A percentile compares a stretch with the other conserved stretches of the same genome.
Conservation (phyloP, 2,888 invertebrate species). For the Anaspis maculata region DNA sequence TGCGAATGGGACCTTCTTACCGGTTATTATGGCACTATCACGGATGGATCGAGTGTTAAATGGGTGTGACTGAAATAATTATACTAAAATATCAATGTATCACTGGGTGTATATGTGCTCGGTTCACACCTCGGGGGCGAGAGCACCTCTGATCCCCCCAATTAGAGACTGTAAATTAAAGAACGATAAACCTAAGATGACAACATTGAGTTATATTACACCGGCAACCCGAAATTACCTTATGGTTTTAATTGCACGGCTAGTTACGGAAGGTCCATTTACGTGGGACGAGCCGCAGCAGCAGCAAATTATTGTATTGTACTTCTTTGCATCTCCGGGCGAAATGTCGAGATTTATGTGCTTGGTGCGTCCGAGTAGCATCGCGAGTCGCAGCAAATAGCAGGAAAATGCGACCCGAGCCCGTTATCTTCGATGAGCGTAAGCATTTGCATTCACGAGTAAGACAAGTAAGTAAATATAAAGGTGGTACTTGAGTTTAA, state of each 20-base stretch:
- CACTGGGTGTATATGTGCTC: constrained; percentile 28
- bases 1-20: constrained; percentile 6
- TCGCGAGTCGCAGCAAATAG: too few species aligned
- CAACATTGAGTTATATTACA: constrained; percentile 8
- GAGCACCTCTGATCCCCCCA: constrained; percentile 37
- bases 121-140: constrained; percentile 38
- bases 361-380: too few species aligned
- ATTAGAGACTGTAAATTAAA: constrained; percentile 42
- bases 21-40: constrained; percentile 33
- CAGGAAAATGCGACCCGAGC: too few species aligned
- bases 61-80: constrained; percentile 42
- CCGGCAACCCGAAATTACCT: constrained; percentile 11
- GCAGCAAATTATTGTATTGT: too few species aligned
- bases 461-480: too few species aligned
- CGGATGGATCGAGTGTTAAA: constrained; percentile 36
- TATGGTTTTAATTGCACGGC: constrained; percentile 11
- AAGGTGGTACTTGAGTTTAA: too few species aligned
- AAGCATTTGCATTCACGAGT: too few species aligned
- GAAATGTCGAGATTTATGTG: too few species aligned
- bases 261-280: constrained; percentile 3
- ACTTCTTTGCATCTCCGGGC: too few species aligned
- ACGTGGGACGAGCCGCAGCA: too few species aligned
- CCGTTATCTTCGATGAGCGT: too few species aligned
- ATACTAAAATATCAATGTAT: constrained; percentile 42
- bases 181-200: constrained; percentile 23